Percentiles rank a stretch among this genome's conserved stretches.
Evolutionary conservation across 2,888 invertebrate genomes (phyloP).

Genomic region (Achlya flavicornis): DNA sequence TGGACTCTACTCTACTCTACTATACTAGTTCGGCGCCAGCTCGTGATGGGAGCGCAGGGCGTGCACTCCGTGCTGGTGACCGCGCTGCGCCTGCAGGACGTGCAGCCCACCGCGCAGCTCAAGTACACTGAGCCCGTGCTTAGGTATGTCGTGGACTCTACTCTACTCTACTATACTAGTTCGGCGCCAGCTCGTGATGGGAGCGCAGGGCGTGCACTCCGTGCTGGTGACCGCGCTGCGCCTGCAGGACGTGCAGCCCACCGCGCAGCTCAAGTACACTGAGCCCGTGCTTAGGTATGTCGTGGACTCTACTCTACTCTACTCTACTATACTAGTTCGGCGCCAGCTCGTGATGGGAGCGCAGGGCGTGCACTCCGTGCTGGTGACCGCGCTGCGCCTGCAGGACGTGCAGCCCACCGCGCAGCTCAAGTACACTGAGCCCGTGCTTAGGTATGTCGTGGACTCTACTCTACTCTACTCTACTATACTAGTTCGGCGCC

Average conservation of each 20-base stretch:
- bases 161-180: slow-evolving; percentile 32
- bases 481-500: slow-evolving; percentile 57
- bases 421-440: slow-evolving; percentile 89
- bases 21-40: slow-evolving; percentile 67
- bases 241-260: slow-evolving; percentile 91
- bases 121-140: slow-evolving; percentile 89
- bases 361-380: slow-evolving; percentile 89
- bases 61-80: slow-evolving; percentile 88
- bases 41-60: slow-evolving; percentile 90
- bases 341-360: slow-evolving; percentile 87
- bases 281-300: slow-evolving; percentile 87
- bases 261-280: slow-evolving; percentile 88
- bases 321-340: slow-evolving; percentile 54
- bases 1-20: neutral
- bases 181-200: slow-evolving; percentile 86
- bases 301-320: neutral
- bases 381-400: slow-evolving; percentile 87
- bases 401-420: slow-evolving; percentile 92
- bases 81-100: slow-evolving; percentile 90
- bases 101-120: slow-evolving; percentile 89
- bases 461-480: neutral
- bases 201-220: slow-evolving; percentile 89
- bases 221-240: slow-evolving; percentile 88
- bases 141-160: slow-evolving; percentile 66
- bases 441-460: slow-evolving; percentile 84